These are phyloP conservation scores for Acanthiza pusilla DNA, from an alignment of 2,797 vertebrate species.

Conservation along the genomic window DNA sequence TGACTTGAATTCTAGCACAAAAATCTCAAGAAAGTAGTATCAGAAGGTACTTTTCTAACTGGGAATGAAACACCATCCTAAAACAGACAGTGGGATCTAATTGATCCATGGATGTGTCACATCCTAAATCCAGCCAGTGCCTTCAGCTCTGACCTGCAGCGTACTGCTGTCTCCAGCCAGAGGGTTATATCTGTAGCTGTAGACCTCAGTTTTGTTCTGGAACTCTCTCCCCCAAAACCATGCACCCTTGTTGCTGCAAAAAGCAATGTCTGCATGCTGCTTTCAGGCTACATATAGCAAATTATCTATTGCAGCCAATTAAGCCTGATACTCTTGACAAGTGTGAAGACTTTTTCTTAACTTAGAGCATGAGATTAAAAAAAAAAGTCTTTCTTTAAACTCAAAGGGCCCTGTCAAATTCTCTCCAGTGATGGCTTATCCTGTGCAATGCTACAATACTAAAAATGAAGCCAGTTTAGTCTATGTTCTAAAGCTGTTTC, in stretches of 20 bases:
- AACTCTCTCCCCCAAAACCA: neutral
- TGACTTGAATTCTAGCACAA: neutral
- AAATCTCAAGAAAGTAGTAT: neutral
- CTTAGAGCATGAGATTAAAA: neutral
- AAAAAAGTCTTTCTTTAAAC: neutral
- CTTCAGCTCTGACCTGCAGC: rapidly evolving
- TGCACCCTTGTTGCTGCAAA: neutral
- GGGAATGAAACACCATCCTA: neutral
- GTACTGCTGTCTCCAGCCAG: rapidly evolving
- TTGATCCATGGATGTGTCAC: rapidly evolving
- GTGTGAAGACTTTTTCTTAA: neutral
- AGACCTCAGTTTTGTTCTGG: neutral
- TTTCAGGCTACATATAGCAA: neutral
- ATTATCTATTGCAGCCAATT: neutral
- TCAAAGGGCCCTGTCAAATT: neutral
- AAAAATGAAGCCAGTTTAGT: neutral
- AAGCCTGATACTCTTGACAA: neutral
- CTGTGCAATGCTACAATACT: neutral
- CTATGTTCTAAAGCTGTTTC: neutral
- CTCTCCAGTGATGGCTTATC: neutral
- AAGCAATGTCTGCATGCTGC: neutral
- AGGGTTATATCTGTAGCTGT: neutral
- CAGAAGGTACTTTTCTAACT: neutral
- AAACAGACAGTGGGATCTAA: neutral
- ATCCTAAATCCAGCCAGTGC: neutral